phyloP scores from a whole-genome alignment of 2,797 vertebrate species.

The Falco biarmicus region DNA sequence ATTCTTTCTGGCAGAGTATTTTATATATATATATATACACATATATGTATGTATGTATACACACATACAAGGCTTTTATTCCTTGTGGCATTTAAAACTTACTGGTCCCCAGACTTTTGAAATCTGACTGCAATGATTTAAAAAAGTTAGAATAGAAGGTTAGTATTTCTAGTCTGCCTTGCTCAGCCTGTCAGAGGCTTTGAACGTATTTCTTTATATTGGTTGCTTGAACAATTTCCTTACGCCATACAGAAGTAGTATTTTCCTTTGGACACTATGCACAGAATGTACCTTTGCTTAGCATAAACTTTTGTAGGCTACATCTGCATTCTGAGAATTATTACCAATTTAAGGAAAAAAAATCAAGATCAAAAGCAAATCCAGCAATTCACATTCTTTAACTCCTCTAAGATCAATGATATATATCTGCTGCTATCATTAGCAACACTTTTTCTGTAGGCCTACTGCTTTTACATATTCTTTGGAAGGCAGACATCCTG shows the following conservation, averaged over 20 bases:
- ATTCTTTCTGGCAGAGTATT: not conserved
- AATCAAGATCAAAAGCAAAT: not conserved
- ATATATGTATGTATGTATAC: not conserved
- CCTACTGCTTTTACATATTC: not conserved
- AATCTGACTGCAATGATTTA: not conserved
- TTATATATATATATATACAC: not conserved
- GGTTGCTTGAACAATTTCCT: not conserved
- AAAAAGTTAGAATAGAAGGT: not conserved
- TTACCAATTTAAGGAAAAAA: not conserved
- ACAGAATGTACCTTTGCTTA: constrained; percentile 2
- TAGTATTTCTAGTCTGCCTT: constrained; percentile 23
- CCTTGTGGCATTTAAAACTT: not conserved
- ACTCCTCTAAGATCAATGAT: not conserved
- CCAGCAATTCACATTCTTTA: not conserved
- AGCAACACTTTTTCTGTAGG: not conserved
- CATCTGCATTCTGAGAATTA: not conserved
- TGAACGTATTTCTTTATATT: not conserved
- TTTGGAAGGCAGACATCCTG: constrained; percentile 9
- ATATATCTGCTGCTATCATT: not conserved
- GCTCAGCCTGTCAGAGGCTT: not conserved
- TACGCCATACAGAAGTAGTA: not conserved
- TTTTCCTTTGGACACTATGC: constrained; percentile 2
- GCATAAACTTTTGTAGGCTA: not conserved
- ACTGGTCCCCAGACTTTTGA: not conserved
- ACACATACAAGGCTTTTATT: not conserved